Base-by-base conservation (phyloP, 2,113 vertebrate genomes). In the Tylochromis polylepis region DNA sequence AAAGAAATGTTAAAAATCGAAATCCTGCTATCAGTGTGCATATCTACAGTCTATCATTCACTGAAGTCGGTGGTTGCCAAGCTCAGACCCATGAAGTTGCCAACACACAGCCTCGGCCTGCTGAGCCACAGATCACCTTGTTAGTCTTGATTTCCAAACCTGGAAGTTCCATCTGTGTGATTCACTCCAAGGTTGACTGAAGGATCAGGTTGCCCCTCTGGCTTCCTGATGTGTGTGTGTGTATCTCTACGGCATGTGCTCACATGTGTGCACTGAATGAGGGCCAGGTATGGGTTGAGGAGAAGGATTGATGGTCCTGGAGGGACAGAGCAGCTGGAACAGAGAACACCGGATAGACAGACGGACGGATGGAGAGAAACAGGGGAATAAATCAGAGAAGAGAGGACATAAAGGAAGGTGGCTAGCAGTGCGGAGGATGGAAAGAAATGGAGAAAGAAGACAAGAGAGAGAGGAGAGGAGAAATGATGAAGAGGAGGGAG, bases 321-420 rank as follows among this genome's bases (percentile, higher is more conserved):
- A 85, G 95, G 94, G 95, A 95, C 93, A 77, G 86, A 36, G 92
- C 94, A 95, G 95, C 95, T 96, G 95, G 94, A 96, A 91, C 92
- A 86, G 90, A 88, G 92, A 91, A 85, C 93, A 94, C 79, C 92
- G 93, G 93, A 94, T 88, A 91, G 93, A 94, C 90, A 43, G 92
- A 93, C 92, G 27, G 93, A 92, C 86, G 86, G 90, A 93, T 83
- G 85, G 84, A 91, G 85, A 92, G 91, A 89, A 95, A 81, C 81
- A 60, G 82, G 93, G 89, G 89, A 92, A 95, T 95, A 95, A 96
- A 96, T 96, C 95, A 96, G 56, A 86, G 86, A 72, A 65, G n/a
- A 82, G 83, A 92, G 82, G 86, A 89, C 88, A 90, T 51, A 88
- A 81, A 86, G 92, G 84, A 91, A 88, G 84, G 84, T 77, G 88